Conservation (phyloP, 2,797 vertebrate genomes). For the Thaleichthys pacificus region DNA sequence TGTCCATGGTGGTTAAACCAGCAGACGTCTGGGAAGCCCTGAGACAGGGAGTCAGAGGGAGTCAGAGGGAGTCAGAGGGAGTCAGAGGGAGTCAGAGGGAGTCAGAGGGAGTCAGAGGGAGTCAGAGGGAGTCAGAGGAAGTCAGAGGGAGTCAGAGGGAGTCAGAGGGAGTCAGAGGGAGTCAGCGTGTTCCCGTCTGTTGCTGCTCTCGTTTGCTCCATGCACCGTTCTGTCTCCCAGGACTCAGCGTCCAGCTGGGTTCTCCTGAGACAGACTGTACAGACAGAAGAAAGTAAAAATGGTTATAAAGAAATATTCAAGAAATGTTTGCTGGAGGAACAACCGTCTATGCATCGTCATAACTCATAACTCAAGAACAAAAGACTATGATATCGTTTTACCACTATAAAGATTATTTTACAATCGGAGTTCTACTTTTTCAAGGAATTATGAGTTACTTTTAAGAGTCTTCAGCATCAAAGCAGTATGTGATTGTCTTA, state of each 20-base stretch:
- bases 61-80: conserved; percentile 48
- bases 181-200: conserved; percentile 50
- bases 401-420: neutral
- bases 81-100: conserved; percentile 55
- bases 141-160: conserved; percentile 1
- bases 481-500: neutral
- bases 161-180: conserved; percentile 5
- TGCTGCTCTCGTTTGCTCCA: conserved; percentile 29
- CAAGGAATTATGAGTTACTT: neutral
- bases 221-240: conserved; percentile 27
- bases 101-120: conserved; percentile 55
- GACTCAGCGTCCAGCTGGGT: conserved; percentile 38
- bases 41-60: conserved; percentile 22
- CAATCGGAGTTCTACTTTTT: neutral
- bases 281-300: no score
- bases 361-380: neutral
- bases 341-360: conserved; percentile 13
- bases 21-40: conserved; percentile 33
- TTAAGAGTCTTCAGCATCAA: neutral
- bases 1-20: conserved; percentile 4
- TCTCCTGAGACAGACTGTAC: conserved; percentile 20
- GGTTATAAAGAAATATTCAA: neutral
- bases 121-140: conserved; percentile 1
- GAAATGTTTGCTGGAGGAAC: conserved; percentile 5
- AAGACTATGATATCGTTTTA: neutral